Evolutionary conservation across 92 coral and sea anemone species (phyloP).

Genomic region (Phenganax stokvisi): DNA sequence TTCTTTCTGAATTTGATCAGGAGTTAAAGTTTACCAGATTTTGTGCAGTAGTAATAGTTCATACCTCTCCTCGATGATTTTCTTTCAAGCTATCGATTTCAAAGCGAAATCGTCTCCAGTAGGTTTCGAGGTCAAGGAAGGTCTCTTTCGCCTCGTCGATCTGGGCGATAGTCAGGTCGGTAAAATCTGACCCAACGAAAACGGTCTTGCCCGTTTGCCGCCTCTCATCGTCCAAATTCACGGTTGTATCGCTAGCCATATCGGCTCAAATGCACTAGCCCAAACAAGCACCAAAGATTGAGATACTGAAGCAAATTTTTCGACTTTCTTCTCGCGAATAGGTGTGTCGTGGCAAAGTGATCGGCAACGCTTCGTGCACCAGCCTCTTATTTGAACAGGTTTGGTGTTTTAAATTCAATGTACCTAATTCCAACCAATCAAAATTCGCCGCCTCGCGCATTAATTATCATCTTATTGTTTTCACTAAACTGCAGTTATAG

Average conservation of each 20-base stretch:
- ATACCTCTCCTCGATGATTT: constrained; percentile 90
- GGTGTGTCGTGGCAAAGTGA: constrained; percentile 41
- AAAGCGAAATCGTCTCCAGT: constrained; percentile 80
- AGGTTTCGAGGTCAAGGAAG: constrained; percentile 80
- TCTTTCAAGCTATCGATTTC: constrained; percentile 84
- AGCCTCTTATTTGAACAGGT: constrained; percentile 11
- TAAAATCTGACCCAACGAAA: constrained; percentile 43
- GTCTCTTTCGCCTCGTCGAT: constrained; percentile 93
- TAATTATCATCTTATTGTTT: constrained; percentile 29
- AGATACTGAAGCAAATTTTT: not conserved
- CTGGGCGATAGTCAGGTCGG: constrained; percentile 74
- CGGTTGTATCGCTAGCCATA: constrained; percentile 30
- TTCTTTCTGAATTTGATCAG: not conserved
- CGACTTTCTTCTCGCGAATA: constrained; percentile 10
- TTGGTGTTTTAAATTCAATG: constrained; percentile 25
- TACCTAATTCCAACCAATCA: constrained; percentile 12
- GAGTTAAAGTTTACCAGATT: constrained; percentile 6
- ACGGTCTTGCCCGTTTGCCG: constrained; percentile 32
- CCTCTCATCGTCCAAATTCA: constrained; percentile 32
- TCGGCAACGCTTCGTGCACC: constrained; percentile 9
- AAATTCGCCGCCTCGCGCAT: not conserved
- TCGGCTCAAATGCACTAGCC: not conserved
- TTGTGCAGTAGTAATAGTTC: not conserved
- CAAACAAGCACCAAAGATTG: not conserved
- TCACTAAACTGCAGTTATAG: not conserved